A percentile compares a stretch with the other conserved stretches of the same genome.
phyloP scores from a whole-genome alignment of 2,113 vertebrate genomes.

The Polyodon spathula region DNA sequence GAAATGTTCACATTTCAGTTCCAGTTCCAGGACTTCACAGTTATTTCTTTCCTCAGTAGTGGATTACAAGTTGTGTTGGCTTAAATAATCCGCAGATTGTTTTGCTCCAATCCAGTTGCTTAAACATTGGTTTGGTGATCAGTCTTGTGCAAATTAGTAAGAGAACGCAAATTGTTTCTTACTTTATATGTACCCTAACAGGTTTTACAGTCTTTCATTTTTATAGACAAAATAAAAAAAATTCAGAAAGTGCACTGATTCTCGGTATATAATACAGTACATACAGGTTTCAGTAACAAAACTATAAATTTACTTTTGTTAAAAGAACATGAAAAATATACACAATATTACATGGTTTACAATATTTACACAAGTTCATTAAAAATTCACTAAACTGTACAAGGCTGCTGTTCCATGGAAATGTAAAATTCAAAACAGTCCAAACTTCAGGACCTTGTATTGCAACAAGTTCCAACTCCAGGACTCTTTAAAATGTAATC shows the following conservation, averaged over 20 bases:
- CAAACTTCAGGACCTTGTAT: constrained; percentile 46
- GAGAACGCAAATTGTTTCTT: constrained; percentile 36
- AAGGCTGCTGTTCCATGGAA: constrained; percentile 35
- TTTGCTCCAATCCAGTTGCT: constrained; percentile 9
- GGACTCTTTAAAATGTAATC: neutral
- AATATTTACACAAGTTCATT: constrained; percentile 69
- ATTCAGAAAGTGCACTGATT: constrained; percentile 51
- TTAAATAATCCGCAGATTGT: constrained; percentile 21
- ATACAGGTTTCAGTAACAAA: constrained; percentile 88
- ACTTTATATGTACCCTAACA: constrained; percentile 48
- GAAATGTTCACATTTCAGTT: constrained; percentile 24
- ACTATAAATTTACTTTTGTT: constrained; percentile 83
- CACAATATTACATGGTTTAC: constrained; percentile 85
- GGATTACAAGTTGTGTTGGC: constrained; percentile 2
- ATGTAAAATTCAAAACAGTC: constrained; percentile 29
- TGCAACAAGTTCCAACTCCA: constrained; percentile 49
- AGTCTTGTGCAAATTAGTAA: constrained; percentile 69
- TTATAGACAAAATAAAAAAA: constrained; percentile 23
- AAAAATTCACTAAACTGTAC: constrained; percentile 58
- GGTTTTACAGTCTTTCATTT: constrained; percentile 47
- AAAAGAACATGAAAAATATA: constrained; percentile 84
- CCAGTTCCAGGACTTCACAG: neutral
- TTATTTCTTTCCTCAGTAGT: constrained; percentile 7
- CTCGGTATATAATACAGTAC: constrained; percentile 66
- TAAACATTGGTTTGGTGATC: constrained; percentile 23